Evolutionary conservation across 1,140 invertebrate species (phyloP).

Genomic region (Anoplolepis gracilipes): DNA sequence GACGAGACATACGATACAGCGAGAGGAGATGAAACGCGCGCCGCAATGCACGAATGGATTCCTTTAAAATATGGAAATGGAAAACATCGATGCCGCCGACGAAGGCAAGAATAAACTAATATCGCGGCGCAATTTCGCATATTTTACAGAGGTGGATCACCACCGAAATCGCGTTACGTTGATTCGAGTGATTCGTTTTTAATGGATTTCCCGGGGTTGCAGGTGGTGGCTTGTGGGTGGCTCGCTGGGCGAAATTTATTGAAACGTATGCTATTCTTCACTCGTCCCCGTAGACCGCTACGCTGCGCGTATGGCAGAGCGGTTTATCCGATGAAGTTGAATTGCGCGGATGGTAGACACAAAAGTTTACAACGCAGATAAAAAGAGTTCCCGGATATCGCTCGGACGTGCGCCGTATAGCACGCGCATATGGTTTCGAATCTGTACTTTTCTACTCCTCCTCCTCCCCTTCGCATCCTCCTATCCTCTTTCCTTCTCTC

Average conservation of each 20-base stretch:
- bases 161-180: slow-evolving; percentile 59
- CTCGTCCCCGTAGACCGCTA: slow-evolving; percentile 73
- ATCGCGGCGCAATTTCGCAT: slow-evolving; percentile 52
- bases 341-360: slow-evolving; percentile 66
- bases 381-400: slow-evolving; percentile 58
- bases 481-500: too few species aligned
- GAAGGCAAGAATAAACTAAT: slow-evolving; percentile 63
- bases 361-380: slow-evolving; percentile 62
- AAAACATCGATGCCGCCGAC: slow-evolving; percentile 52
- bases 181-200: slow-evolving; percentile 63
- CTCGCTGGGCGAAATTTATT: slow-evolving; percentile 78
- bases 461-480: too few species aligned
- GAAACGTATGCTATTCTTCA: slow-evolving; percentile 78
- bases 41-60: slow-evolving; percentile 36
- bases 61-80: slow-evolving; percentile 59
- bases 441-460: slow-evolving; percentile 39
- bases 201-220: slow-evolving; percentile 61
- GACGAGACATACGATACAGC: background rate
- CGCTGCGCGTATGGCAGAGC: slow-evolving; percentile 67
- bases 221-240: slow-evolving; percentile 37
- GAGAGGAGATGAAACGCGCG: slow-evolving; percentile 20
- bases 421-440: slow-evolving; percentile 53
- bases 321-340: slow-evolving; percentile 70
- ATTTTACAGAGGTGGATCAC: slow-evolving; percentile 54
- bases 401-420: slow-evolving; percentile 57